phyloP scores from a whole-genome alignment of 2,888 invertebrate genomes.

The Trichacis sp. region DNA sequence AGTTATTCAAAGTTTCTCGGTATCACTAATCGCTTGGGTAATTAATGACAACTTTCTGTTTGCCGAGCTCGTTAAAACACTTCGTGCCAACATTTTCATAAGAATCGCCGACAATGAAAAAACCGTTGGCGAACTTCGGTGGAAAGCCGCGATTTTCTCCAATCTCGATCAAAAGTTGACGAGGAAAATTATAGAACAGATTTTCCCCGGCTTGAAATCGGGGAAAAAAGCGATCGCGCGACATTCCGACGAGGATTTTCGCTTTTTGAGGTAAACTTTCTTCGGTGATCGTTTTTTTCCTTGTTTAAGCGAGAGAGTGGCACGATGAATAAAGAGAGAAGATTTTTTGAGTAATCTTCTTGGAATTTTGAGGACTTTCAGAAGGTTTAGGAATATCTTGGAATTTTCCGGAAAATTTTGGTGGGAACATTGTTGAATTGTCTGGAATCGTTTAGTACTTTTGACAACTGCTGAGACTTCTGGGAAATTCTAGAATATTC shows the following conservation, averaged over 20 bases:
- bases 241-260: conserved; percentile 36
- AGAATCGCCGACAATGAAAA: background rate
- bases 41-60: conserved; percentile 36
- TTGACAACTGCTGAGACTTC: no score
- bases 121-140: background rate
- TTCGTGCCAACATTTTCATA: conserved; percentile 17
- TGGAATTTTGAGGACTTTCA: no score
- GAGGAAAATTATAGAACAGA: background rate
- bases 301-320: conserved; percentile 14
- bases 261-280: conserved; percentile 45
- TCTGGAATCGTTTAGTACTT: no score
- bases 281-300: conserved; percentile 36
- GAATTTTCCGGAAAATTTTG: no score
- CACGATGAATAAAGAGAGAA: conserved; percentile 19
- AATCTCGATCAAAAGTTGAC: background rate
- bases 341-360: no score
- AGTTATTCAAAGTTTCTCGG: conserved; percentile 12
- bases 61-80: conserved; percentile 33
- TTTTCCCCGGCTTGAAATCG: conserved; percentile 11
- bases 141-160: background rate
- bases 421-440: no score
- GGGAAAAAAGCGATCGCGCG: conserved; percentile 17
- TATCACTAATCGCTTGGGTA: conserved; percentile 29
- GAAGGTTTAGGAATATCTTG: no score
- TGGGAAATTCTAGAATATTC: no score